A percentile compares a stretch with the other conserved stretches of the same genome.
Conservation (phyloP, 2,797 vertebrate species). For the Lemur catta region DNA sequence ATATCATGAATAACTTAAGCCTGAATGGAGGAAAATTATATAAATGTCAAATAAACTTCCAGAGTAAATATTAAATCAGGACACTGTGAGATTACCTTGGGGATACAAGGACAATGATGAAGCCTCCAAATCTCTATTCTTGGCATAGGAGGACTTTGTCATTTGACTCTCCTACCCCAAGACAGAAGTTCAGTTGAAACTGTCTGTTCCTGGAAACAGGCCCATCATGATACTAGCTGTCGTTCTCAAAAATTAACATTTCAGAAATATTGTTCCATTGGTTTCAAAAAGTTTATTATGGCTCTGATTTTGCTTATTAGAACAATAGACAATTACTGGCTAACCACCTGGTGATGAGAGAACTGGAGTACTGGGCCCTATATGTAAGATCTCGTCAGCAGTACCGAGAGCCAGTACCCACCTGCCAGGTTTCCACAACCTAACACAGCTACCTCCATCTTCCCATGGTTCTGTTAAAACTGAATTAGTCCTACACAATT, state of each 20-base stretch:
- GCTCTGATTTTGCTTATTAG: background rate
- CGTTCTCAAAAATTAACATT: background rate
- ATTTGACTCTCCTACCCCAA: background rate
- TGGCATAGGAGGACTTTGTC: background rate
- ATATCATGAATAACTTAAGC: background rate
- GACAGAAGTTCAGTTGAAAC: background rate
- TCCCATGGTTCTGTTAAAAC: background rate
- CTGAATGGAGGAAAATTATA: background rate
- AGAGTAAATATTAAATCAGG: slow-evolving; percentile 39
- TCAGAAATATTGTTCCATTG: background rate
- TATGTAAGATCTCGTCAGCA: too few relatives aligned
- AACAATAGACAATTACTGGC: background rate
- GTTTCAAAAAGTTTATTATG: background rate
- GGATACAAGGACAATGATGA: background rate
- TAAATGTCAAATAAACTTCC: slow-evolving; percentile 37
- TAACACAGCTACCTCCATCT: background rate
- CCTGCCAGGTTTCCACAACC: background rate
- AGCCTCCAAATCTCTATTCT: background rate
- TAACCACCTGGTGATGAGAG: background rate
- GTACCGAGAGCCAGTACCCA: fast-evolving
- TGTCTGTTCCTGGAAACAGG: background rate
- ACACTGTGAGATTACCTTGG: background rate
- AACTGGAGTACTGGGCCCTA: fast-evolving
- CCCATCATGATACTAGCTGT: background rate
- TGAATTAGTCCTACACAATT: background rate